Percentiles rank a stretch among this genome's conserved stretches.
These are phyloP conservation scores for Diplolepis rosae DNA, from an alignment of 2,888 invertebrate species.

Conservation along the genomic window DNA sequence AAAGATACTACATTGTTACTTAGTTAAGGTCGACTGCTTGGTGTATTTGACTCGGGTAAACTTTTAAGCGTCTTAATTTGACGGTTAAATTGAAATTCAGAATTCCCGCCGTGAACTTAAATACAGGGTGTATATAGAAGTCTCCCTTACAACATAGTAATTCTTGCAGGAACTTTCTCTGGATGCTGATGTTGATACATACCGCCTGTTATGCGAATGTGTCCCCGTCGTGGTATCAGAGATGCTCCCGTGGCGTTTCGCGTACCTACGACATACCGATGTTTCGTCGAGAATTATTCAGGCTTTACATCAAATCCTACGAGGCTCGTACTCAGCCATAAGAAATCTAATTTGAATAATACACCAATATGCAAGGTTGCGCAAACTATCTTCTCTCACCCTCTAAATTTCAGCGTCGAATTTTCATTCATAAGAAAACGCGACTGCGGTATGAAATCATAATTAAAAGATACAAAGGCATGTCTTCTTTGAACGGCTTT, in stretches of 20 bases:
- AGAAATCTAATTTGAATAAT: slow-evolving; percentile 52
- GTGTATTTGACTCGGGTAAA: slow-evolving; percentile 24
- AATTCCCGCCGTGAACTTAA: slow-evolving; percentile 30
- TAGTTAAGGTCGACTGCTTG: not conserved
- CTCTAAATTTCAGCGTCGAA: not conserved
- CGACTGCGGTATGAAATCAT: not conserved
- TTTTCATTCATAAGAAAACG: slow-evolving; percentile 6
- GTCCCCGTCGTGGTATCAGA: slow-evolving; percentile 20
- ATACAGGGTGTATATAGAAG: slow-evolving; percentile 20
- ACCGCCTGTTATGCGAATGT: slow-evolving; percentile 29
- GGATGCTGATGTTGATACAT: slow-evolving; percentile 21
- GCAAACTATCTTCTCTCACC: not conserved
- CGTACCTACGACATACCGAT: slow-evolving; percentile 40
- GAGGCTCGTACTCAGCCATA: slow-evolving; percentile 42
- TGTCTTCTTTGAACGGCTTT: no score
- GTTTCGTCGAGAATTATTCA: slow-evolving; percentile 47
- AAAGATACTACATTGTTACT: slow-evolving; percentile 15
- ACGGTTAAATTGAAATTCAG: slow-evolving; percentile 30
- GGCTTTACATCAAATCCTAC: slow-evolving; percentile 46
- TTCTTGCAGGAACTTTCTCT: slow-evolving; percentile 27
- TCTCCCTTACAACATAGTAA: slow-evolving; percentile 18
- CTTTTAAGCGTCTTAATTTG: slow-evolving; percentile 31
- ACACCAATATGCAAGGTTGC: slow-evolving; percentile 41
- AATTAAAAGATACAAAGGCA: not conserved
- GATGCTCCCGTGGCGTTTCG: slow-evolving; percentile 29